Evolutionary conservation across 1,140 invertebrate genomes (phyloP), one percentile per base, ranked within the genome.

Genomic region (Drosophila carrolli): DNA sequence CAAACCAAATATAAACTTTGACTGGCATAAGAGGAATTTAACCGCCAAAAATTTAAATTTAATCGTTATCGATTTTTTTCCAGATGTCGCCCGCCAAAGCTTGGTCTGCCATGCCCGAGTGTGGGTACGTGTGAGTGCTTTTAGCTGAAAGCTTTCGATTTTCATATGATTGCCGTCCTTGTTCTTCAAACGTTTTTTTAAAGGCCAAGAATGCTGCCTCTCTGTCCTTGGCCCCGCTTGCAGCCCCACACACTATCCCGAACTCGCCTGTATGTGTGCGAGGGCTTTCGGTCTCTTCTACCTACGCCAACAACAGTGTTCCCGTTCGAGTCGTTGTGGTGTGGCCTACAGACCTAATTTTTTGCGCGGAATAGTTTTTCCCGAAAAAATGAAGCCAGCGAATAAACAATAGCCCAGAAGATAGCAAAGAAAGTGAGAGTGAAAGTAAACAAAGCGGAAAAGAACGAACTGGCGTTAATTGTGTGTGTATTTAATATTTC

Each of bases 331-430:
- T 84, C 37, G 37, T 38, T 38, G 8, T 32, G 29, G 29, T 10
- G 37, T 91, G 90, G 82, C 90, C 90, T 91, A 91, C 85, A 91
- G 90, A 91, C 90, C 90, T 84, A 91, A 91, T 91, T 91, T 75
- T 79, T 67, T 76, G 79, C 68, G 74, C 81, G 74, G 78, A 71
- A 85, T 75, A 90, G 81, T 77, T 86, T 82, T 85, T 72, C 78
- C 81, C 72, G 60, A 85, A 90, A 90, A 79, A 84, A 56, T 54
- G 58, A 66, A 77, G 70, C 84, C 78, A 85, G 66, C 67, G 63
- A 75, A 84, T 76, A 79, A 78, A 76, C 62, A 58, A 85, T 63
- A 75, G 50, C 72, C 55, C 53, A 63, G 48, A 14, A 60, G 58
- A 58, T 58, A 60, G 63, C 61, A 29, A 53, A 50, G 57, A 67